phyloP scores from a whole-genome alignment of 92 coral and sea anemone genomes.

The Virgularia gustaviana region DNA sequence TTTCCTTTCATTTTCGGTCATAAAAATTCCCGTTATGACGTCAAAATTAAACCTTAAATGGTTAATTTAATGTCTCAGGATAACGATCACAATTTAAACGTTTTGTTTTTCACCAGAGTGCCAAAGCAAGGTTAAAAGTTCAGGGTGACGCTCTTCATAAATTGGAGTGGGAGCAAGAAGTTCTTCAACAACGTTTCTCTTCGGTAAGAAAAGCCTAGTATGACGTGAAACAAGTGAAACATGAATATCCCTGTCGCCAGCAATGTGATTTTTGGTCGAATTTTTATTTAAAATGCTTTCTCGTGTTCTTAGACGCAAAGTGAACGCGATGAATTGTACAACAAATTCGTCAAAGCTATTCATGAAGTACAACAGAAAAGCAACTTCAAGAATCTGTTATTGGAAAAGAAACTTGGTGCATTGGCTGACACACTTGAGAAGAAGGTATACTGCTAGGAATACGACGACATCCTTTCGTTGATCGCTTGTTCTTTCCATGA shows the following conservation, averaged over 20 bases:
- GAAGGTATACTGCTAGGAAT: conserved; percentile 84
- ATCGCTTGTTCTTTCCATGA: no score
- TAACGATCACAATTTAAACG: neutral
- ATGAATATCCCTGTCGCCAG: neutral
- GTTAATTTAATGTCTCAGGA: neutral
- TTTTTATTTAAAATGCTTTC: no score
- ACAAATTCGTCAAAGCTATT: conserved; percentile 96
- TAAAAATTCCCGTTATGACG: neutral
- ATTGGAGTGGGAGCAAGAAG: conserved; percentile 97
- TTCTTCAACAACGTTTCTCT: conserved; percentile 82
- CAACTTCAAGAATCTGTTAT: conserved; percentile 83
- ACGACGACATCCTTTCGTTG: no score
- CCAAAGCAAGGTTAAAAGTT: conserved; percentile 92
- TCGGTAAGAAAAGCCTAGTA: conserved; percentile 82
- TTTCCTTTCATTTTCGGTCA: neutral
- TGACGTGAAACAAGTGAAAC: neutral
- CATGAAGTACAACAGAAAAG: conserved; percentile 99
- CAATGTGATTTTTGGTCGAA: neutral
- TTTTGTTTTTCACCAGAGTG: conserved; percentile 56
- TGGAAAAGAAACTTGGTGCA: conserved; percentile 90
- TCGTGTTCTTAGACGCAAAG: conserved; percentile 74
- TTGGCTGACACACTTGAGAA: conserved; percentile 96
- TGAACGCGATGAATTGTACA: conserved; percentile 91
- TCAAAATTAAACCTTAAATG: neutral
- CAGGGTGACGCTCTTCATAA: conserved; percentile 85